Base-by-base conservation (phyloP, 2,797 vertebrate genomes). In the Xiphorhynchus erythropygius region DNA sequence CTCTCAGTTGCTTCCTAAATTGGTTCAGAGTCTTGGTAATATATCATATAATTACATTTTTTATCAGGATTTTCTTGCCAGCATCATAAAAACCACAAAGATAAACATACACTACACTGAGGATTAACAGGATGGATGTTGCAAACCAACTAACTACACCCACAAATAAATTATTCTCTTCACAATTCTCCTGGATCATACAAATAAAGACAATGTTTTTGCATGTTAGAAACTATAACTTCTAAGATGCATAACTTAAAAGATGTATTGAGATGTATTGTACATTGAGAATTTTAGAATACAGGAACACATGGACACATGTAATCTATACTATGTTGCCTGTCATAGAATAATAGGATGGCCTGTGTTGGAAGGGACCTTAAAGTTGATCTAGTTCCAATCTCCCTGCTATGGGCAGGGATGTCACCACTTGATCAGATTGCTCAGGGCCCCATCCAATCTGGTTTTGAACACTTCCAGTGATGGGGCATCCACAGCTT, bases 351-450 rank as follows among this genome's bases (percentile, higher is more conserved):
- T 32, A 28, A 30, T 2, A 30, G 46, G 28, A 27, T 30, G 9
- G 10, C 10, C 22, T 74, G 25, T n/a, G 4, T 25, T 59, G 21
- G 44, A 67, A 41, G 13, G 9, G 3, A 18, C 14, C 13, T 67
- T 46, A 22, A 59, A 27, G 21, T 18, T 18, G 5, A 53, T 9
- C 33, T 15, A 33, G 5, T 60, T 67, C 30, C 25, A 67, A 60
- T 2, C 3, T 10, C 21, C 3, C 7, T 33, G 8, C 14, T 8
- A 16, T 16, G 9, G 19, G 9, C 4, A 50, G 14, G 24, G 32
- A 35, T 33, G 12, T 8, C 19, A 65, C 11, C 46, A 33, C 30
- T 6, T 19, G 9, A 25, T 10, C 8, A 32, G 11, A 5, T 33
- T 87, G 13, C 14, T 22, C 33, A 41, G 11, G 0, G 5, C 4